Base-by-base conservation (phyloP, 2,888 invertebrate species). In the Apamea epomidion region DNA sequence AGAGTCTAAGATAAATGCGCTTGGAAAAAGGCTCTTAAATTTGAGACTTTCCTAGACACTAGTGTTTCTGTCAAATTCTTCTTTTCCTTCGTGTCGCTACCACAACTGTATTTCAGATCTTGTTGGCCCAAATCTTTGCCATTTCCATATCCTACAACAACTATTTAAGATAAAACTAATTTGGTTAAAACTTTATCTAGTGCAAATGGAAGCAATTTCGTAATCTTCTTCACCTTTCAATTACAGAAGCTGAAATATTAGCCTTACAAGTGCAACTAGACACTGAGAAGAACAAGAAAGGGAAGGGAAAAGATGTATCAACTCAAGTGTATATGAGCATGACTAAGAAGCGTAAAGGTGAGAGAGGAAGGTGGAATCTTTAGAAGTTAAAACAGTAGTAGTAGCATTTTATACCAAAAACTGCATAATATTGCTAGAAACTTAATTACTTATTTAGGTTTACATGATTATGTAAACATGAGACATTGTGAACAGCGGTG, bases 201-300 rank as follows among this genome's bases (percentile, higher is more conserved):
- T 45, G 12, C 18, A 12, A 64, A 21, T 77, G 1, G 29, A 54
- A 64, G 25, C 10, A 14, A 14, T 78, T 48, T 58, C 2, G 29
- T 62, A 80, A 80, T 62, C 16, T 32, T 69, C 58, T 42, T 82
- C 10, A 42, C 16, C 3, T 68, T 32, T 65, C 14, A 58, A 79
- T 93, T 93, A 76, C 93, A 97, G 97, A 95, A 91, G 94, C 96
- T 75, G 95, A 97, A 91, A 94, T 97, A 84, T 91, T 97, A 80
- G 96, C 97, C 1, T 87, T 96, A 10, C 95, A 95, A 93, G 95
- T 96, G 0, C 92, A 96, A 92, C 90, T 97, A 70, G 95, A 96
- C 82, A 87, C 90, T 62, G 84, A 85, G 51, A 92, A 92, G 81
- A 91, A 90, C 72, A 90, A 88, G 14, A 92, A 91, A 76, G 71